These are phyloP conservation scores for Metallyticus violacea DNA, from an alignment of 2,888 invertebrate genomes.

Conservation along the genomic window DNA sequence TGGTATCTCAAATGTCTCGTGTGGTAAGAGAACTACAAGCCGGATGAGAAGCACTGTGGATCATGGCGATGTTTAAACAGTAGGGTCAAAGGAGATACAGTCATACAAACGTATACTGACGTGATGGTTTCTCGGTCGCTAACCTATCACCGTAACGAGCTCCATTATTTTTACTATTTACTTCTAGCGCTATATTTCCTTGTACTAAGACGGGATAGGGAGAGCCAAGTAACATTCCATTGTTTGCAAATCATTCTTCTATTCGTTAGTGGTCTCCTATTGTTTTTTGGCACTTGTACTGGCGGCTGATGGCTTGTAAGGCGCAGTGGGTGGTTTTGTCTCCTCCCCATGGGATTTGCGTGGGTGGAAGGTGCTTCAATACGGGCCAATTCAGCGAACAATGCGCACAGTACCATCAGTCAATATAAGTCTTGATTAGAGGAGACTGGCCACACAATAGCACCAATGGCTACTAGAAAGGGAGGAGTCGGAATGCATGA, in stretches of 20 bases:
- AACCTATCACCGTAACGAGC: constrained; percentile 7
- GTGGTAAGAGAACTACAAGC: too few species aligned
- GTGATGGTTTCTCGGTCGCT: constrained; percentile 11
- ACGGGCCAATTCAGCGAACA: neutral
- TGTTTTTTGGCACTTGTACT: constrained; percentile 23
- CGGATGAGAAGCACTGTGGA: too few species aligned
- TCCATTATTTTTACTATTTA: neutral
- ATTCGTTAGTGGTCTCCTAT: constrained; percentile 24
- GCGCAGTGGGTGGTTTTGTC: constrained; percentile 13
- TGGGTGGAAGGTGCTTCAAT: constrained; percentile 1
- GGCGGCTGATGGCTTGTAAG: constrained; percentile 18
- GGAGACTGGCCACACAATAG: constrained; percentile 2
- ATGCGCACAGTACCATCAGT: constrained; percentile 1
- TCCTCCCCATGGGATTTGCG: neutral
- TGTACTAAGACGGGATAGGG: neutral
- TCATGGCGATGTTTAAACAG: neutral
- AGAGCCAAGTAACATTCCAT: constrained; percentile 12
- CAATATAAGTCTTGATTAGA: constrained; percentile 17
- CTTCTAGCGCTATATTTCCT: constrained; percentile 5
- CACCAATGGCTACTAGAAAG: neutral
- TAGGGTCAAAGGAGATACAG: neutral
- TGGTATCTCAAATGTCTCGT: too few species aligned
- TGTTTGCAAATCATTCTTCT: constrained; percentile 27
- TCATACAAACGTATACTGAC: neutral
- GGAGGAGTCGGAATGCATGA: neutral